phyloP scores from a whole-genome alignment of 2,113 vertebrate species.

The Chionis minor region DNA sequence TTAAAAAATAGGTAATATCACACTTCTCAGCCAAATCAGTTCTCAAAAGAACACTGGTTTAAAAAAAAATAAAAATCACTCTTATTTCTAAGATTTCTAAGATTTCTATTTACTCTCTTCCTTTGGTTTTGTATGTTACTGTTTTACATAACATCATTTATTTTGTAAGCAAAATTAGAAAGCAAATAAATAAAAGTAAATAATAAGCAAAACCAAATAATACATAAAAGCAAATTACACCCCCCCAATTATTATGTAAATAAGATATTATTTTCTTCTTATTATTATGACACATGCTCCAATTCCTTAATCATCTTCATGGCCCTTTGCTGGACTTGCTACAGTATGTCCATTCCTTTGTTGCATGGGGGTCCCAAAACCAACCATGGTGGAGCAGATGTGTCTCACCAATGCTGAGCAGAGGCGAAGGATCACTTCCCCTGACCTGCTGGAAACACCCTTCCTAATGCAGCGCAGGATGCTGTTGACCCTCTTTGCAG shows the following conservation, averaged over 20 bases:
- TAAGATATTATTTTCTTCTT: background rate
- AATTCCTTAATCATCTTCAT: background rate
- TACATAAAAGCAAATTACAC: background rate
- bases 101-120: background rate
- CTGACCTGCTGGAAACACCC: background rate
- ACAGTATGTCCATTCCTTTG: background rate
- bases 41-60: background rate
- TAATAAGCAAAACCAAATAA: background rate
- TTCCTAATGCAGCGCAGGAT: background rate
- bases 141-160: background rate
- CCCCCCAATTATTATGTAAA: background rate
- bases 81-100: background rate
- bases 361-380: background rate
- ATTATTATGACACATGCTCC: background rate
- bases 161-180: background rate
- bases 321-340: background rate
- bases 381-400: background rate
- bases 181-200: background rate
- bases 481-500: rapidly evolving
- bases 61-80: background rate
- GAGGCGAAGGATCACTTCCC: background rate
- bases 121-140: background rate
- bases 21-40: background rate
- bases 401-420: background rate
- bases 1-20: background rate